A percentile compares a stretch with the other conserved stretches of the same genome.
These are phyloP conservation scores for Hirtodrosophila duncani DNA, from an alignment of 2,888 invertebrate species.

Conservation along the genomic window DNA sequence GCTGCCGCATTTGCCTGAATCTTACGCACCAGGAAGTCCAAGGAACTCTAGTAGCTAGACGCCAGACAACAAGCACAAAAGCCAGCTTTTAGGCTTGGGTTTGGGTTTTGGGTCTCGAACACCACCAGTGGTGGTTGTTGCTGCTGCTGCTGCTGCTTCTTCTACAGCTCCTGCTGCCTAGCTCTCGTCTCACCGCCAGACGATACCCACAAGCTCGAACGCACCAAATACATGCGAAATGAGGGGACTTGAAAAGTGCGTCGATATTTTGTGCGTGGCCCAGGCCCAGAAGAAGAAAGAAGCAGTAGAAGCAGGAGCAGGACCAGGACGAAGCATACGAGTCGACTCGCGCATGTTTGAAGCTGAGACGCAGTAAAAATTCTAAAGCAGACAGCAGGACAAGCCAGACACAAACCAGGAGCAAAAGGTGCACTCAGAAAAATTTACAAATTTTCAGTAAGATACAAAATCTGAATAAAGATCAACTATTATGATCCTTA, in stretches of 20 bases:
- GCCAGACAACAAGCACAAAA: slow-evolving; percentile 17
- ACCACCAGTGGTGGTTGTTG: slow-evolving; percentile 39
- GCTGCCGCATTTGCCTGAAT: not conserved
- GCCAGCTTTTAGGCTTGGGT: slow-evolving; percentile 8
- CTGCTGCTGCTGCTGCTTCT: slow-evolving; percentile 26
- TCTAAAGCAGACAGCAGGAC: slow-evolving; percentile 17
- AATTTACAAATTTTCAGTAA: too few relatives aligned
- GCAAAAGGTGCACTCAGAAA: too few relatives aligned
- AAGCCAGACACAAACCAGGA: too few relatives aligned
- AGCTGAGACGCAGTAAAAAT: slow-evolving; percentile 51
- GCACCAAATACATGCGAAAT: slow-evolving; percentile 51
- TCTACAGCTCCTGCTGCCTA: slow-evolving; percentile 6
- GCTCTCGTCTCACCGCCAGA: slow-evolving; percentile 63
- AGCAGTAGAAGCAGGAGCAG: slow-evolving; percentile 56
- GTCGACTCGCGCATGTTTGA: slow-evolving; percentile 35
- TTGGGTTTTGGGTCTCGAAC: slow-evolving; percentile 25
- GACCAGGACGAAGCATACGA: slow-evolving; percentile 56
- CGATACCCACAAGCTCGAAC: slow-evolving; percentile 64
- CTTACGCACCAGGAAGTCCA: slow-evolving; percentile 73
- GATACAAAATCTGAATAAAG: too few relatives aligned
- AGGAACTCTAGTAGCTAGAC: slow-evolving; percentile 36
- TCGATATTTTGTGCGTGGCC: slow-evolving; percentile 45
- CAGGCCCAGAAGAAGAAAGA: slow-evolving; percentile 41
- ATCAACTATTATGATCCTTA: too few relatives aligned
- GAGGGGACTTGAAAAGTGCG: slow-evolving; percentile 41